A percentile compares a stretch with the other conserved stretches of the same genome.
phyloP scores from a whole-genome alignment of 2,888 invertebrate species.

The Prenolepis imparis region DNA sequence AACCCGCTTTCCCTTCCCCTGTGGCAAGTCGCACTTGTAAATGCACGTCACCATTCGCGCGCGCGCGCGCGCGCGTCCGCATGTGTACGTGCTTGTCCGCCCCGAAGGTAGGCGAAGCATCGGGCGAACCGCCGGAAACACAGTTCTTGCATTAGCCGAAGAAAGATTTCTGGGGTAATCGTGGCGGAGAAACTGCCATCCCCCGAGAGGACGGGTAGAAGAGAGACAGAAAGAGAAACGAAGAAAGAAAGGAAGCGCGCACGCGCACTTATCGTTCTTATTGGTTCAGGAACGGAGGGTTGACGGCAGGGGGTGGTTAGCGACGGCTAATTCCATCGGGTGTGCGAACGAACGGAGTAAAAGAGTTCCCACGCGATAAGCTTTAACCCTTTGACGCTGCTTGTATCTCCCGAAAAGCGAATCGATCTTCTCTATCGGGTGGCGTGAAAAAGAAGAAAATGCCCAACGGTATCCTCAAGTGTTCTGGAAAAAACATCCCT shows the following conservation, averaged over 20 bases:
- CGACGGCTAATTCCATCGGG: slow-evolving; percentile 55
- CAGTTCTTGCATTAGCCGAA: slow-evolving; percentile 85
- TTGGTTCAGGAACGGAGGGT: slow-evolving; percentile 32
- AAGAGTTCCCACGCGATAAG: slow-evolving; percentile 58
- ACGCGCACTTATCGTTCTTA: slow-evolving; percentile 47
- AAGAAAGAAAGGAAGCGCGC: slow-evolving; percentile 53
- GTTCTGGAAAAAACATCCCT: slow-evolving; percentile 27
- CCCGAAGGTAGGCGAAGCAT: slow-evolving; percentile 74
- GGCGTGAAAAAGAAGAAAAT: slow-evolving; percentile 29
- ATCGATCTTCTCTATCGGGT: slow-evolving; percentile 51
- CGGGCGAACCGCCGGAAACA: slow-evolving; percentile 79
- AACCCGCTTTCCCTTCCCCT: slow-evolving; percentile 45
- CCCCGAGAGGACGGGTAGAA: slow-evolving; percentile 10
- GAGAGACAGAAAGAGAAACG: neutral
- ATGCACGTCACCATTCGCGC: slow-evolving; percentile 69
- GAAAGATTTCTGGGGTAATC: slow-evolving; percentile 82
- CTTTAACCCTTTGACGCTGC: slow-evolving; percentile 55
- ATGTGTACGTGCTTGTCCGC: slow-evolving; percentile 55
- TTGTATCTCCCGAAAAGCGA: slow-evolving; percentile 56
- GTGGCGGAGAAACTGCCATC: slow-evolving; percentile 56
- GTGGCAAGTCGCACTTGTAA: slow-evolving; percentile 76
- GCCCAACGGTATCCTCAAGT: slow-evolving; percentile 30
- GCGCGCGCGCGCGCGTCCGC: slow-evolving; percentile 49
- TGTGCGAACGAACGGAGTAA: slow-evolving; percentile 53
- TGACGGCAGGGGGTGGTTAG: slow-evolving; percentile 35